Base-by-base conservation (phyloP, 2,797 vertebrate genomes). In the Pagetopsis macropterus region DNA sequence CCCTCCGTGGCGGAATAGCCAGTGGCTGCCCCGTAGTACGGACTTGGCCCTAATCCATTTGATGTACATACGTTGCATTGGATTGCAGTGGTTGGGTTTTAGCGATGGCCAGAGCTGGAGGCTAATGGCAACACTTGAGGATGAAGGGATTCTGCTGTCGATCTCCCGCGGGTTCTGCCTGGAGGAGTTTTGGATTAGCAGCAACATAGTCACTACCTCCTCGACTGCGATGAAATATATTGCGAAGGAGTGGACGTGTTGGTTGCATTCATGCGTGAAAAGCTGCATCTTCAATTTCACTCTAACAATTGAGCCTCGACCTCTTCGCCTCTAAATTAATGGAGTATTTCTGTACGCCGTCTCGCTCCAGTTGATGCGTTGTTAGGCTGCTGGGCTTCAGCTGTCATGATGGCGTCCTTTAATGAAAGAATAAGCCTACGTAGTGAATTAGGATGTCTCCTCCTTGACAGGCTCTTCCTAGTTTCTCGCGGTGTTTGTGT, bases 361-460 rank as follows among this genome's bases (percentile, higher is more conserved):
- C 80, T 9, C 60, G 74, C 77, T 77, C 65, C 31, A 27, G 69
- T 69, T 88, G 79, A 88, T 83, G 70, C 76, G 83, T 87, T 83
- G 89, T 85, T 78, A 69, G 65, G 64, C 89, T 79, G 82, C 79
- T 43, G 82, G 83, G 77, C 74, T 78, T 77, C 66, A 64, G 68
- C 81, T 79, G 82, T 84, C 27, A 45, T 23, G 54, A 78, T 60
- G 82, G 79, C 19, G 69, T 65, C 51, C 9, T 49, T 76, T 91
- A 91, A 93, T 90, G 87, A 88, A 89, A 79, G 83, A 88, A 84
- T 75, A 77, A 72, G 75, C 71, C 72, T 83, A 81, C 58, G 23
- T 48, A 63, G 69, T 78, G 83, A 90, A 91, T 91, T 89, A 90
- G 81, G 77, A 79, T 76, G 84, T 83, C 78, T 87, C 71, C 27